phyloP scores from a whole-genome alignment of 2,797 vertebrate genomes.

The Oreochromis mossambicus region DNA sequence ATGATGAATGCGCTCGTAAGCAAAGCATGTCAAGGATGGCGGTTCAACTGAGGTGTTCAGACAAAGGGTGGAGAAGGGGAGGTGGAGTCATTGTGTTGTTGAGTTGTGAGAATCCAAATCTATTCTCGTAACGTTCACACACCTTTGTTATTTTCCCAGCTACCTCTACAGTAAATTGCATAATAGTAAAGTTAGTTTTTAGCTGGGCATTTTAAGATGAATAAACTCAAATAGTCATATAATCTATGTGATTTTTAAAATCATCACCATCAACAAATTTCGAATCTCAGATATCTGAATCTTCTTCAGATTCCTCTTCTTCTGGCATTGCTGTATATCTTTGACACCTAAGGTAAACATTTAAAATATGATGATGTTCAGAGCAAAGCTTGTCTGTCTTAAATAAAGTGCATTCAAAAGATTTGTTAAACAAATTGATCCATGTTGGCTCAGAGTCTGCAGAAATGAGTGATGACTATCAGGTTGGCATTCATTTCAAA shows the following conservation, averaged over 20 bases:
- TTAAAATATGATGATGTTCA: not conserved
- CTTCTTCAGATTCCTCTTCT: not conserved
- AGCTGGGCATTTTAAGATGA: not conserved
- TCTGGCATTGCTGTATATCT: not conserved
- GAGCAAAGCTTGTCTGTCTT: not conserved
- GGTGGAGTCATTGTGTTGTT: not conserved
- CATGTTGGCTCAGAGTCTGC: not conserved
- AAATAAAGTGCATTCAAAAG: not conserved
- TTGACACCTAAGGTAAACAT: not conserved
- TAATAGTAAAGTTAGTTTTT: not conserved
- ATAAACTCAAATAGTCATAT: not conserved
- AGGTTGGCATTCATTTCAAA: not conserved
- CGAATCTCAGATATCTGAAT: not conserved
- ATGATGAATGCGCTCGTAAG: slow-evolving; percentile 74
- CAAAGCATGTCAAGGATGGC: slow-evolving; percentile 63
- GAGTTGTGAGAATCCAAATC: not conserved
- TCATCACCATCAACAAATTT: not conserved
- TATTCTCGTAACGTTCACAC: not conserved
- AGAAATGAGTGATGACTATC: not conserved
- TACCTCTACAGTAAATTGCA: not conserved
- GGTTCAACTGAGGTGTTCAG: slow-evolving; percentile 49
- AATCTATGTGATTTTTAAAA: not conserved
- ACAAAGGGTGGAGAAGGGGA: not conserved
- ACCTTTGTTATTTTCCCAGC: not conserved
- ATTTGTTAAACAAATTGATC: not conserved